Conservation (phyloP, 1,140 invertebrate species). For the Drosophila ercepeae region DNA sequence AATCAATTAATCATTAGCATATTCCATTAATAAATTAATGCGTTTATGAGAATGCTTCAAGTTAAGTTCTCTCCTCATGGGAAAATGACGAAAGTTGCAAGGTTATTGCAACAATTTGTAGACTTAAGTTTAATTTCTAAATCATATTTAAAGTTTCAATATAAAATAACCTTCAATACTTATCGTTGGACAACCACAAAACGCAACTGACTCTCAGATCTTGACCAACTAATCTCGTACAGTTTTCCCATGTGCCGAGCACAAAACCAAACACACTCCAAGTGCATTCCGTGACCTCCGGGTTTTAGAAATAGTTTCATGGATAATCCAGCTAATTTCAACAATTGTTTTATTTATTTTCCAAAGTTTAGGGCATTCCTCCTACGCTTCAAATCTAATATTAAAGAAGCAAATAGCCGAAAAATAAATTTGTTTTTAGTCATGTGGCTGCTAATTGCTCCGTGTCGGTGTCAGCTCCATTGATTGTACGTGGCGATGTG, state of each 20-base stretch:
- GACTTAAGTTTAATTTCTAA: neutral
- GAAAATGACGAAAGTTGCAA: slow-evolving; percentile 5
- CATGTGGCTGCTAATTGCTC: slow-evolving; percentile 62
- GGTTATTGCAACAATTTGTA: neutral
- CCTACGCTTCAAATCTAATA: slow-evolving; percentile 36
- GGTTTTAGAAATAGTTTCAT: slow-evolving; percentile 28
- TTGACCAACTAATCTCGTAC: slow-evolving; percentile 36
- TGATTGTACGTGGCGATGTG: slow-evolving; percentile 68
- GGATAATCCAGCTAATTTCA: slow-evolving; percentile 37
- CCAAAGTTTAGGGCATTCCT: slow-evolving; percentile 34
- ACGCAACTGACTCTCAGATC: slow-evolving; percentile 57
- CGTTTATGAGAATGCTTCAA: slow-evolving; percentile 5
- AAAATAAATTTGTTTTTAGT: slow-evolving; percentile 49
- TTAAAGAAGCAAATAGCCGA: slow-evolving; percentile 54
- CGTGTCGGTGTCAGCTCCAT: slow-evolving; percentile 58
- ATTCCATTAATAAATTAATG: slow-evolving; percentile 42
- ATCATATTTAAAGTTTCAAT: neutral
- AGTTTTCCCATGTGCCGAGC: slow-evolving; percentile 37
- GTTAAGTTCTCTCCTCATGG: neutral
- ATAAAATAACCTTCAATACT: slow-evolving; percentile 39
- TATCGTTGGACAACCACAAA: slow-evolving; percentile 53
- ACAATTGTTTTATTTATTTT: slow-evolving; percentile 50
- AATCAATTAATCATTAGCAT: slow-evolving; percentile 33
- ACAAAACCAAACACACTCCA: slow-evolving; percentile 6
- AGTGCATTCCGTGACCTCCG: slow-evolving; percentile 42